phyloP scores from a whole-genome alignment of 2,888 invertebrate species.

The Coecobrya sp. region DNA sequence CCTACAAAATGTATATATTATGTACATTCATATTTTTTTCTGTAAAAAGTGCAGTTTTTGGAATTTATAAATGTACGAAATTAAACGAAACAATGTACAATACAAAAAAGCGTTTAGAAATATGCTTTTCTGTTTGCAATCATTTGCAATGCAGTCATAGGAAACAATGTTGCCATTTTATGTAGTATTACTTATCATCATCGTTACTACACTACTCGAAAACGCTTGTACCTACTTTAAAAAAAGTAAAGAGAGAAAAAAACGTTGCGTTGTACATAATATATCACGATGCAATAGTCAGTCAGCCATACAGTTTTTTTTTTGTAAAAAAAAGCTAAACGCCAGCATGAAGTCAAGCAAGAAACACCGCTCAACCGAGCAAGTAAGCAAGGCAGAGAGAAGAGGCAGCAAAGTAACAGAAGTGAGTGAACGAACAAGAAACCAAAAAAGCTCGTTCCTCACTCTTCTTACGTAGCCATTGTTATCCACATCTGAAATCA shows the following conservation, averaged over 20 bases:
- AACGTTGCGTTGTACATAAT: conserved; percentile 71
- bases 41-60: conserved; percentile 71
- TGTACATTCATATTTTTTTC: conserved; percentile 24
- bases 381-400: conserved; percentile 34
- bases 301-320: conserved; percentile 77
- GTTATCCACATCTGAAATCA: conserved; percentile 81
- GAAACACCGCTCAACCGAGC: conserved; percentile 81
- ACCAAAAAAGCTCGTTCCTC: conserved; percentile 62
- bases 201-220: neutral
- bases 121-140: neutral
- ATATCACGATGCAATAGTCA: conserved; percentile 82
- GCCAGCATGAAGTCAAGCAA: conserved; percentile 80
- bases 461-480: conserved; percentile 71
- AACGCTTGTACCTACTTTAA: neutral
- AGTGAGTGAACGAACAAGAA: conserved; percentile 55
- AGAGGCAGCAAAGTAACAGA: conserved; percentile 15
- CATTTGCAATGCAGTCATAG: conserved; percentile 4
- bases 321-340: conserved; percentile 62
- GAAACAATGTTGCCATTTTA: conserved; percentile 31
- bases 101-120: conserved; percentile 44
- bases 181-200: conserved; percentile 33
- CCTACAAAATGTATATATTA: conserved; percentile 27
- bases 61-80: conserved; percentile 46
- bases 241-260: conserved; percentile 32
- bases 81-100: conserved; percentile 45